These are phyloP conservation scores for Adoxophyes honmai DNA, from an alignment of 1,140 invertebrate genomes.

Conservation along the genomic window DNA sequence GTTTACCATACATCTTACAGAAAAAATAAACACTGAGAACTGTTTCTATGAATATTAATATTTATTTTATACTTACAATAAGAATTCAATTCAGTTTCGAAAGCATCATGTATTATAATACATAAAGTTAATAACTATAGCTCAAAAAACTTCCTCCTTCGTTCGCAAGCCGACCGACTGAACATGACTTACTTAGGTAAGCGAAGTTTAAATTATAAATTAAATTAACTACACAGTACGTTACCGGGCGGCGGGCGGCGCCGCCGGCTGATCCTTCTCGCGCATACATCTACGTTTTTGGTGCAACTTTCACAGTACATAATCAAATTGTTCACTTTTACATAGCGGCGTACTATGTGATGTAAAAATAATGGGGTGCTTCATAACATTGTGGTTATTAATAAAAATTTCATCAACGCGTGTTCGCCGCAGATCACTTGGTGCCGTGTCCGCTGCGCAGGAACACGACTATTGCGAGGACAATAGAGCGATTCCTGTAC, in stretches of 20 bases:
- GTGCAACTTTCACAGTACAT: conserved; percentile 44
- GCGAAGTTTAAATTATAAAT: conserved; percentile 63
- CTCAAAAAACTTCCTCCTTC: conserved; percentile 54
- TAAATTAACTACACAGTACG: conserved; percentile 61
- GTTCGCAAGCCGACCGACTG: conserved; percentile 55
- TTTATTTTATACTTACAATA: conserved; percentile 73
- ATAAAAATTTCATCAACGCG: no score
- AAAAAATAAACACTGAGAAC: conserved; percentile 72
- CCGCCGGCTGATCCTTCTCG: neutral
- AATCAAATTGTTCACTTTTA: conserved; percentile 34
- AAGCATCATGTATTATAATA: conserved; percentile 71
- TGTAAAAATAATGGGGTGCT: conserved; percentile 42
- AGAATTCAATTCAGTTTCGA: conserved; percentile 73
- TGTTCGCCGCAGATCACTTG: no score
- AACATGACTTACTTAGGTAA: conserved; percentile 63
- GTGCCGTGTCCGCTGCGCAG: no score
- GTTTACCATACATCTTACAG: conserved; percentile 64
- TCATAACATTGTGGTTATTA: conserved; percentile 6
- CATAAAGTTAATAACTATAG: conserved; percentile 72
- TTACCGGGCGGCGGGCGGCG: conserved; percentile 18
- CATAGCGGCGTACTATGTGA: conserved; percentile 32
- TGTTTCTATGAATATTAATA: conserved; percentile 72
- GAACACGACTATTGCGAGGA: no score
- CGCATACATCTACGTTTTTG: conserved; percentile 25
- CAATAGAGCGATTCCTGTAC: no score